Evolutionary conservation across 2,113 vertebrate genomes (phyloP), one percentile per base, ranked within the genome.

Genomic region (Eptesicus fuscus): DNA sequence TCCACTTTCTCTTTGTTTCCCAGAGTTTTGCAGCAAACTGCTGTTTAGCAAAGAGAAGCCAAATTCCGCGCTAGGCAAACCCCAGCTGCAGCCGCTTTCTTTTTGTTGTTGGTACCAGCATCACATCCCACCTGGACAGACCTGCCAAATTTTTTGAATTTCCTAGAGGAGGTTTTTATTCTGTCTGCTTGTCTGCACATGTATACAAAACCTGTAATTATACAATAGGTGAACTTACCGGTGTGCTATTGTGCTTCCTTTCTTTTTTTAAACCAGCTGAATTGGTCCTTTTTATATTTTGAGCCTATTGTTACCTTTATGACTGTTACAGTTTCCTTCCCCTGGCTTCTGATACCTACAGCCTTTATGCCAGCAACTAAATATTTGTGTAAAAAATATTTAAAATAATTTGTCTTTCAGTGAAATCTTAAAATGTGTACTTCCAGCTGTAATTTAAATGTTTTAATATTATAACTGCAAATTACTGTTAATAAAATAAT

Each of bases 101-200:
- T 98, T 98, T 98, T 98, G 98, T 98, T 98, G 97, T 97, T 97
- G 96, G 96, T 98, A 91, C 98, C 98, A 85, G 96, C 97, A 96
- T 98, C 97, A 96, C 98, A 97, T 97, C 97, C 96, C 97, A 98
- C 98, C 98, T 98, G 98, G 97, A 92, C 98, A 97, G 98, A 97
- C 70, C 98, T 98, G 98, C 98, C 98, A 98, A 98, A 98, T 98
- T 98, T 98, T 98, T 98, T 97, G 97, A 95, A 98, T 98, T 98
- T 98, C 98, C 98, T 98, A 98, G 97, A 98, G 98, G 98, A 98
- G 98, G 96, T 96, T 98, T 99, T 98, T 97, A 98, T 98, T 98
- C 98, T 97, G 95, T 98, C 98, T 93, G 98, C 98, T 98, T 99
- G 98, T 98, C 98, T 98, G 98, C 98, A 98, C 98, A 98, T 98